Evolutionary conservation across 2,888 invertebrate genomes (phyloP), one percentile per base, ranked within the genome.

Genomic region (Hydraecia micacea): DNA sequence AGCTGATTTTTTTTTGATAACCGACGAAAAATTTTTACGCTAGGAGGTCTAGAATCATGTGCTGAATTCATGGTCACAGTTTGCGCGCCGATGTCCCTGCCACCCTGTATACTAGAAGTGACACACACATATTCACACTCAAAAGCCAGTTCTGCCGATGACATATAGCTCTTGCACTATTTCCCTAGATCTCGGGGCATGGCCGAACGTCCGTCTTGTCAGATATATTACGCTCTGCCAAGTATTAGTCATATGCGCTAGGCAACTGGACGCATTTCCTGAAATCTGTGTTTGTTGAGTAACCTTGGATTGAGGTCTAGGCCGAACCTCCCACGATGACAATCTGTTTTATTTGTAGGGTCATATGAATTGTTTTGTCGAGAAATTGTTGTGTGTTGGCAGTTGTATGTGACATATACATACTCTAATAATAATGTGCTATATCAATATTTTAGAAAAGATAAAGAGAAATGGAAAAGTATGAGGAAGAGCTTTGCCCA

Each of bases 231-330:
- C 82, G 69, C 65, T 79, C 73, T 87, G 89, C 87, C 90, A 91
- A 89, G 79, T 49, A 77, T 90, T 88, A 89, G 81, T 88, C 87
- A 88, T 2, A 32, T 7, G 21, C 73, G 39, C 74, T 42, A 80
- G 75, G 42, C 63, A 58, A 81, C 55, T 86, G 73, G 84, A 74
- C 79, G 86, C 83, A 80, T 91, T 92, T 91, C 91, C 91, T 89
- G 81, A 89, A 89, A 89, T 85, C 71, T 73, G 67, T 75, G 55
- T 87, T 83, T 78, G 67, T 84, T 72, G 65, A 74, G 75, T 86
- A 81, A 86, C 86, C 88, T 90, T 74, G 79, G 21, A 68, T 36
- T 73, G 72, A 73, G 79, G 79, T 80, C 81, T 78, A 81, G 84
- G 75, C 28, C 55, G 32, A 70, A 42, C 71, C 3, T 71, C 75